Evolutionary conservation across 2,888 invertebrate genomes (phyloP), one percentile per base, ranked within the genome.

Genomic region (Chrysopilus asiliformis): DNA sequence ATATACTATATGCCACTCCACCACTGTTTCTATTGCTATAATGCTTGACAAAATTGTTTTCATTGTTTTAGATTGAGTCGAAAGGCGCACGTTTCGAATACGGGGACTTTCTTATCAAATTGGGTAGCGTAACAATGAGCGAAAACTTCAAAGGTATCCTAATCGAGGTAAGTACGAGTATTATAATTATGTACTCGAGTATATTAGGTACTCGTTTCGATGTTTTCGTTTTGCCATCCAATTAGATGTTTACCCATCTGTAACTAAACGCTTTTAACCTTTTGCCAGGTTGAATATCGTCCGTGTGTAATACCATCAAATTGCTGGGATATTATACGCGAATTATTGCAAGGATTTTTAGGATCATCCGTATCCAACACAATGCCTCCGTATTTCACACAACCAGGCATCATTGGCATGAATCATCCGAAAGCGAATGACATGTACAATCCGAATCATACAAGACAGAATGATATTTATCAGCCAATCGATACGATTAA

Each of bases 81-180:
- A 89, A 90, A 59, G 93, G 93, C 1, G 81, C 82, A 0, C 67
- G 84, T 46, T 87, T 78, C 60, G 87, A 84, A 68, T 80, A 76
- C 45, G 87, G 86, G 0, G 95, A 95, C 56, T 95, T 95, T 59
- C 76, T 87, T 45, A 81, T 95, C 4, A 94, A 94, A 62, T 68
- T 95, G 0, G 94, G 94, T 2, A 85, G 83, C 12, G 91, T 94
- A 1, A 83, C 87, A 1, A 83, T 93, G 71, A 86, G 84, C 58
- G 85, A 87, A 52, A 86, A 79, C 53, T 93, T 93, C 57, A 93
- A 91, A 65, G 94, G 94, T 6, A 77, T 94, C 35, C 68, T 94
- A 4, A 78, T 94, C 30, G 94, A 94, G 74, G 84, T 85, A 48
- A 8, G 22, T 22, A 22, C 22, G 22, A 22, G 22, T 10, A 22